phyloP scores from a whole-genome alignment of 1,140 invertebrate genomes.

The Pentalonia nigronervosa region DNA sequence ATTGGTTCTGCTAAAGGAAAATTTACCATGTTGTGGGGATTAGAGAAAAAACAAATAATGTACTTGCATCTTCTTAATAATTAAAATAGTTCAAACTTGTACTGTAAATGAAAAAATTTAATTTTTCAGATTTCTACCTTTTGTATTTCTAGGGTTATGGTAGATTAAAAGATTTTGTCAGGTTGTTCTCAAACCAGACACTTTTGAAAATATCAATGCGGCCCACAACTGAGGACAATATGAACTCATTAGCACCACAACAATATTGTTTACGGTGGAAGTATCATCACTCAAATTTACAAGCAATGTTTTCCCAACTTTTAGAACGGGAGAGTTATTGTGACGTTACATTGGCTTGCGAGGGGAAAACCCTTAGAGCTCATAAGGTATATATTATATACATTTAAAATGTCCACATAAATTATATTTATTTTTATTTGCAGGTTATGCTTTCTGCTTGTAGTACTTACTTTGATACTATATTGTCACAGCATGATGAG shows the following conservation, averaged over 20 bases:
- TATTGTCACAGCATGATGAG: slow-evolving; percentile 88
- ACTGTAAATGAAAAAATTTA: not conserved
- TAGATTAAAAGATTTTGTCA: slow-evolving; percentile 1
- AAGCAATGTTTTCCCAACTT: slow-evolving; percentile 86
- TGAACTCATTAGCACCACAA: slow-evolving; percentile 66
- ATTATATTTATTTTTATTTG: slow-evolving; percentile 63
- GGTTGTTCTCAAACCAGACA: slow-evolving; percentile 25
- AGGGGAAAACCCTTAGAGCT: slow-evolving; percentile 84
- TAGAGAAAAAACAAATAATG: not conserved
- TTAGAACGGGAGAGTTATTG: slow-evolving; percentile 87
- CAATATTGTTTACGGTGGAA: slow-evolving; percentile 92
- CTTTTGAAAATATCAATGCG: slow-evolving; percentile 42
- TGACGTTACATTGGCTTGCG: slow-evolving; percentile 89
- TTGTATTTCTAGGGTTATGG: not conserved
- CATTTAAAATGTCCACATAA: not conserved
- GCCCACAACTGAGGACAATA: slow-evolving; percentile 28
- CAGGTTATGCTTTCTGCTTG: slow-evolving; percentile 78
- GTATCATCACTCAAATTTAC: slow-evolving; percentile 86
- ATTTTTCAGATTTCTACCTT: not conserved
- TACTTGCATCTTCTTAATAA: not conserved
- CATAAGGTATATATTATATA: slow-evolving; percentile 74
- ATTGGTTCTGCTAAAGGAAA: not conserved
- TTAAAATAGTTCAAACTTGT: not conserved
- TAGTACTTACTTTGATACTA: slow-evolving; percentile 86
- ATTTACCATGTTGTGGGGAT: not conserved